These are phyloP conservation scores for Arbacia lixula DNA, from an alignment of 53 echinoderm and acorn worm species.

Conservation along the genomic window DNA sequence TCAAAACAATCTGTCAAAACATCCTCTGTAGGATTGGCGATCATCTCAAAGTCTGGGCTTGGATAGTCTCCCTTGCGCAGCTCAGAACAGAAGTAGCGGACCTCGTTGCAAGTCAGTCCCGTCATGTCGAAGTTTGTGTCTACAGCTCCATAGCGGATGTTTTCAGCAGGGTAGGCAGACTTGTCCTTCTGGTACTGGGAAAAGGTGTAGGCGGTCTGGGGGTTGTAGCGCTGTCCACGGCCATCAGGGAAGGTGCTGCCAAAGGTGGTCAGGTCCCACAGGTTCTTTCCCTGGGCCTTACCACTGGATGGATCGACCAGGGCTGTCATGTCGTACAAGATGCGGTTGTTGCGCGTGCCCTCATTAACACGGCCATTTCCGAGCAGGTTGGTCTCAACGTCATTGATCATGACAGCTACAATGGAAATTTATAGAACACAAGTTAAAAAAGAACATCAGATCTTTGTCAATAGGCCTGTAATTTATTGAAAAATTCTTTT, in stretches of 20 bases:
- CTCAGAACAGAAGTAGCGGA: conserved; percentile 79
- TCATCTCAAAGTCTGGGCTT: conserved; percentile 71
- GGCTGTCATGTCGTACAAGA: conserved; percentile 74
- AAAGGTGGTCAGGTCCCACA: conserved; percentile 82
- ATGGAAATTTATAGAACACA: background rate
- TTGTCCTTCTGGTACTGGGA: conserved; percentile 73
- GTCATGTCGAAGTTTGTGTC: conserved; percentile 92
- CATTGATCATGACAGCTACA: conserved; percentile 63
- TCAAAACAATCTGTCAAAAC: conserved; percentile 47
- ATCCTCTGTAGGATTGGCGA: conserved; percentile 52
- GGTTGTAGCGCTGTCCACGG: conserved; percentile 67
- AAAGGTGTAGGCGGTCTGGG: conserved; percentile 57
- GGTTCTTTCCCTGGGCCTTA: conserved; percentile 64
- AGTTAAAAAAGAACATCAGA: too few species aligned
- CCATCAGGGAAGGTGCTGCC: conserved; percentile 78
- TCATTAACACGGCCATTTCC: conserved; percentile 66
- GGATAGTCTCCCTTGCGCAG: conserved; percentile 68
- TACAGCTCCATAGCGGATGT: conserved; percentile 74
- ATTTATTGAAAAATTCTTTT: too few species aligned
- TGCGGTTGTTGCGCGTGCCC: conserved; percentile 68
- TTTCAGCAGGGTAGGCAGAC: conserved; percentile 73
- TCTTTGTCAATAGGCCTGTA: too few species aligned
- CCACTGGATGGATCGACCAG: conserved; percentile 70
- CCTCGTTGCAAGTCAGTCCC: conserved; percentile 72
- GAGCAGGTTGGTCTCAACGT: conserved; percentile 28